Base-by-base conservation (phyloP, 2,888 invertebrate genomes). In the Stenodema calcarata region DNA sequence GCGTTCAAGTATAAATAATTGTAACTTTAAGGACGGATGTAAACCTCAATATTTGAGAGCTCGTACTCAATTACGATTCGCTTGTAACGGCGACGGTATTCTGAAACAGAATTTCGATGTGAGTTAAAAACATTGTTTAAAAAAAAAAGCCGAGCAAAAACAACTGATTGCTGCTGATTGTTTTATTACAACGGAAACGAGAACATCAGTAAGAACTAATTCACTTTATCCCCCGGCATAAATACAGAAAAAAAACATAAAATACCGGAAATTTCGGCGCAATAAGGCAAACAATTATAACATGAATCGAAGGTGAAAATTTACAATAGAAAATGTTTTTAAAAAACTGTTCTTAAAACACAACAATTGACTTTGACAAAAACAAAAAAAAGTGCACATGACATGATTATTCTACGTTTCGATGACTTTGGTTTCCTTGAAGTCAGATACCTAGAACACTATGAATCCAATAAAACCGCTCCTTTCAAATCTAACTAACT, bases 391-490 rank as follows among this genome's bases (percentile, higher is more conserved):
- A 73, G 73, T 73, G 73, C 73, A 73, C 14, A 73, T 30, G 41
- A 35, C 30, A 73, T n/a, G 73, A 35, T 73, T 73, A 73, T 35
- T n/a, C 30, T 73, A 73, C 30, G 35, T 30, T n/a, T 80, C 47
- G 54, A 50, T 54, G 80, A 54, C 80, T 80, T 80, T 80, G 80
- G 80, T 80, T 80, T 80, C 28, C 30, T 80, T 80, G 54, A 50
- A 80, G 80, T 54, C 50, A 14, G 50, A 82, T 42, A 69, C 62
- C 82, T 82, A 82, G 82, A 70, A 70, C 62, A 82, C 82, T 82
- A 82, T 41, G 62, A 42, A 62, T 82, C 69, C 69, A 69, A 62
- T 82, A 69, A 50, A 82, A 82, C 82, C 23, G 82, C 69, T 82
- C 28, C 28, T 35, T 35, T 27, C 42, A 82, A 69, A 62, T 82